phyloP scores from a whole-genome alignment of 2,113 vertebrate species.

The Coryphaenoides rupestris region DNA sequence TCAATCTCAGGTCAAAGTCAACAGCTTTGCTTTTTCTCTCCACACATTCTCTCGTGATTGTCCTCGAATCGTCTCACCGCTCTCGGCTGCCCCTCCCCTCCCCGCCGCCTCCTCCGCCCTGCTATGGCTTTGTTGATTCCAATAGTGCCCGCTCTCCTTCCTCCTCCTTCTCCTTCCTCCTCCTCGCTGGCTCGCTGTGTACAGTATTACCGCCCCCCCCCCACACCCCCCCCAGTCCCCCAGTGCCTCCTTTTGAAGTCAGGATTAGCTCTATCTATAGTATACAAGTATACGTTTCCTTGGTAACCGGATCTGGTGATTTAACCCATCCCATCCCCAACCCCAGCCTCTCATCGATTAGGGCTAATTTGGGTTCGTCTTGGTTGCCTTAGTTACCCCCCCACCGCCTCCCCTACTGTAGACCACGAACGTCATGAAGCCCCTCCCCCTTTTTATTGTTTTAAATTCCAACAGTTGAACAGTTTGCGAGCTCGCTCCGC shows the following conservation, averaged over 20 bases:
- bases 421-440: conserved; percentile 4
- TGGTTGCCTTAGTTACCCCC: conserved; percentile 61
- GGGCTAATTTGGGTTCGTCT: conserved; percentile 58
- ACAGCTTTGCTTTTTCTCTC: conserved; percentile 66
- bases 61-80: conserved; percentile 34
- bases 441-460: background rate
- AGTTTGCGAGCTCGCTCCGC: too few species aligned
- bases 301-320: conserved; percentile 44
- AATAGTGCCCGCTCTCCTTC: conserved; percentile 16
- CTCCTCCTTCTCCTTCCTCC: too few species aligned
- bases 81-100: background rate
- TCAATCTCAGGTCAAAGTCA: conserved; percentile 90
- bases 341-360: conserved; percentile 45
- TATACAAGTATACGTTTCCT: conserved; percentile 25
- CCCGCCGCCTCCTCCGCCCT: background rate
- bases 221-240: conserved; percentile 1
- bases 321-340: conserved; percentile 49
- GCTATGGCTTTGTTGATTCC: conserved; percentile 27
- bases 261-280: conserved; percentile 41
- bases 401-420: conserved; percentile 24
- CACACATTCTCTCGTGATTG: conserved; percentile 56
- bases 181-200: too few species aligned
- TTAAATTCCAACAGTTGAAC: conserved; percentile 30
- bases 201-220: too few species aligned
- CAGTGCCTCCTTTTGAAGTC: conserved; percentile 48